phyloP scores from a whole-genome alignment of 2,888 invertebrate species.

The Erebia ligea region DNA sequence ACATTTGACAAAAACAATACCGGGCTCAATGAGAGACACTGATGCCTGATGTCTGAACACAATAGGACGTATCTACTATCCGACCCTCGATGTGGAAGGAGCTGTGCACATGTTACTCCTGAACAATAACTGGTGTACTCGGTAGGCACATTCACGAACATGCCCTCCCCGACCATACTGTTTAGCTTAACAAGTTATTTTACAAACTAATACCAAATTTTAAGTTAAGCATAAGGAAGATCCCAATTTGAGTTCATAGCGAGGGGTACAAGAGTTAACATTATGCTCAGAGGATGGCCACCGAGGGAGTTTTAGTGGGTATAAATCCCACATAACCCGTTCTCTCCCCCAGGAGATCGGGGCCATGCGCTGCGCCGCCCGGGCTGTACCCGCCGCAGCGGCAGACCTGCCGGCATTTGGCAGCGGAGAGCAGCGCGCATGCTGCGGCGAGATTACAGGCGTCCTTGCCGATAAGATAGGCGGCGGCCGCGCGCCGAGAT shows the following conservation, averaged over 20 bases:
- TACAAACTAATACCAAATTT: background rate
- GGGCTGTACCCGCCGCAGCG: too few relatives aligned
- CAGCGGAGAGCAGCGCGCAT: background rate
- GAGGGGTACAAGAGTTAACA: too few relatives aligned
- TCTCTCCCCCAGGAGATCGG: too few relatives aligned
- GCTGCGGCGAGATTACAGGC: slow-evolving; percentile 9
- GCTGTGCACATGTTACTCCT: background rate
- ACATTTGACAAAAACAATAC: slow-evolving; percentile 30
- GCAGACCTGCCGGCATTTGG: background rate
- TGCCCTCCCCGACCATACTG: background rate
- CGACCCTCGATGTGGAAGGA: background rate
- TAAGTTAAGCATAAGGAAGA: background rate
- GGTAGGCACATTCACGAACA: background rate
- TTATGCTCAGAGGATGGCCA: too few relatives aligned
- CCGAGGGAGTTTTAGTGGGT: too few relatives aligned
- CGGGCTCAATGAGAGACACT: slow-evolving; percentile 1
- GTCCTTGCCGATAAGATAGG: slow-evolving; percentile 35
- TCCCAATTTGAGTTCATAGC: too few relatives aligned
- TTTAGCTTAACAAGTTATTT: background rate
- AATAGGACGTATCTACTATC: background rate
- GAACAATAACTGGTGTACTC: background rate
- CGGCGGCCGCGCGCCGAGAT: background rate
- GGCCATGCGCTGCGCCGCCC: too few relatives aligned
- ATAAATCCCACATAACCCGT: too few relatives aligned
- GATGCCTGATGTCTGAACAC: background rate